Percentiles rank a stretch among this genome's conserved stretches.
Evolutionary conservation across 2,113 vertebrate genomes (phyloP).

Genomic region (Hemiscyllium ocellatum): DNA sequence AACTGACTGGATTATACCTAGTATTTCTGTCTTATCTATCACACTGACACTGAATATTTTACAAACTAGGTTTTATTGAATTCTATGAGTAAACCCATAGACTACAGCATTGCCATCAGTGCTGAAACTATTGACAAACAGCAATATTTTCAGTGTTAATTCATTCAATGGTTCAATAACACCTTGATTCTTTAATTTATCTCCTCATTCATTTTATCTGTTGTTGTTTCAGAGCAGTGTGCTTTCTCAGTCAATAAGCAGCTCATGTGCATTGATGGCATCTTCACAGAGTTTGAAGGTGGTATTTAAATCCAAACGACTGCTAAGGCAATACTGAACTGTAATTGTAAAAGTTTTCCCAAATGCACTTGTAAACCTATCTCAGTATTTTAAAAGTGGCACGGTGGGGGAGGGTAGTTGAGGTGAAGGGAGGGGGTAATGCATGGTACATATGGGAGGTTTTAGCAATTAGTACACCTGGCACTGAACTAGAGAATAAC

Average conservation of each 20-base stretch:
- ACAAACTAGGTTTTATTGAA: constrained; percentile 5
- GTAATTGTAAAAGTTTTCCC: neutral
- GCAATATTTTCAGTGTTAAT: neutral
- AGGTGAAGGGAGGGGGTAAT: neutral
- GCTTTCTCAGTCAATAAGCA: neutral
- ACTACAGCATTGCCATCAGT: neutral
- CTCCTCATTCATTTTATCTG: neutral
- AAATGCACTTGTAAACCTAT: neutral
- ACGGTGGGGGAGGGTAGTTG: neutral
- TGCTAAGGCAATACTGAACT: neutral
- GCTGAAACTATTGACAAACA: neutral
- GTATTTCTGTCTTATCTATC: constrained; percentile 5
- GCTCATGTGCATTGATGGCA: neutral
- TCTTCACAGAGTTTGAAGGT: neutral
- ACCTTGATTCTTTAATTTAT: neutral
- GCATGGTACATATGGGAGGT: neutral
- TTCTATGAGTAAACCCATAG: neutral
- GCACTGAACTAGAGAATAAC: too few species aligned
- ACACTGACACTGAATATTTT: neutral
- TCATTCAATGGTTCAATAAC: constrained; percentile 1
- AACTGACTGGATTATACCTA: constrained; percentile 1
- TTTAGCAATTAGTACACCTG: neutral
- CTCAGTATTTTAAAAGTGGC: neutral
- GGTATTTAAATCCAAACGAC: neutral
- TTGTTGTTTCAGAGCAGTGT: neutral